Percentiles rank a stretch among this genome's conserved stretches.
These are phyloP conservation scores for Ichneumoninae sp. DNA, from an alignment of 2,888 invertebrate genomes.

Conservation along the genomic window DNA sequence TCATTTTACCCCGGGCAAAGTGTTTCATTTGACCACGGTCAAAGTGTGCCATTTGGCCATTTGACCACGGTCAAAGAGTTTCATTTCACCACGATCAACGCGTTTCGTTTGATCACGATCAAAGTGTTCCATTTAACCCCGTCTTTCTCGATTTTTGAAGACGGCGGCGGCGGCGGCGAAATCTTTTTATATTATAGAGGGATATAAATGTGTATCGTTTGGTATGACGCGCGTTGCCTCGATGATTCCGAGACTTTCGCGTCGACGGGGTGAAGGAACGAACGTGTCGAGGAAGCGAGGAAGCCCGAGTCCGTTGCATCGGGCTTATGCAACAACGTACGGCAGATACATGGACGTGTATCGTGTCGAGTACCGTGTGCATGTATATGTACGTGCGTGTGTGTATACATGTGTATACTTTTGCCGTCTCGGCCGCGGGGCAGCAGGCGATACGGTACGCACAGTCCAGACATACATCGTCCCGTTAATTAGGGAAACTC, in stretches of 20 bases:
- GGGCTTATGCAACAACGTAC: conserved; percentile 51
- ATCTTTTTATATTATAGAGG: not conserved
- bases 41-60: no score
- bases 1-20: no score
- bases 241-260: conserved; percentile 22
- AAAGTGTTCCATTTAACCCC: no score
- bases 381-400: not conserved
- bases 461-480: conserved; percentile 44
- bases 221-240: conserved; percentile 23
- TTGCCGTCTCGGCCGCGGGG: conserved; percentile 68
- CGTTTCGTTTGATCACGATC: no score
- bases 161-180: not conserved
- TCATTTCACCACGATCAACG: no score
- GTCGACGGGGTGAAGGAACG: conserved; percentile 43
- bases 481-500: conserved; percentile 67
- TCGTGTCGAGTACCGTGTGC: not conserved
- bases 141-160: not conserved
- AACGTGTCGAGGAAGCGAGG: conserved; percentile 55
- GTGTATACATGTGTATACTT: conserved; percentile 55
- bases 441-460: conserved; percentile 60
- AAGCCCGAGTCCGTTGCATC: conserved; percentile 56
- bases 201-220: conserved; percentile 7
- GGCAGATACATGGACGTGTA: not conserved
- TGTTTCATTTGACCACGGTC: no score
- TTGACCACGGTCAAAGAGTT: no score